These are phyloP conservation scores for Drosophila fungiperda DNA, from an alignment of 2,888 invertebrate species.

Conservation along the genomic window DNA sequence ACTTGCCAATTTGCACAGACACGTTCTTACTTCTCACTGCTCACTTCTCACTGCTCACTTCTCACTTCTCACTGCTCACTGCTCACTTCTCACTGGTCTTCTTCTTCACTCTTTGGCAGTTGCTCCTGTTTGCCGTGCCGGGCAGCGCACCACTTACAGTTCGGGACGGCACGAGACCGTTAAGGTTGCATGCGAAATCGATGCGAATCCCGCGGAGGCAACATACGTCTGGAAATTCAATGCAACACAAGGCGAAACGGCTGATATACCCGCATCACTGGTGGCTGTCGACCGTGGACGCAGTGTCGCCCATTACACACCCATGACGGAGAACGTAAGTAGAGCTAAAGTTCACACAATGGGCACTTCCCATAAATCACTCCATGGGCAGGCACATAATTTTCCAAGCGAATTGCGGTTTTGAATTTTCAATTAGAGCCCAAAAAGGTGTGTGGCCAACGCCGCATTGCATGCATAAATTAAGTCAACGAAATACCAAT, in stretches of 20 bases:
- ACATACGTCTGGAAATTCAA: slow-evolving; percentile 92
- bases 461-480: slow-evolving; percentile 75
- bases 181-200: slow-evolving; percentile 90
- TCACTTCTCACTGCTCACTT: slow-evolving; percentile 1
- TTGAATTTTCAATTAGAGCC: slow-evolving; percentile 80
- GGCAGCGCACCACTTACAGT: slow-evolving; percentile 89
- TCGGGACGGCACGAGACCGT: slow-evolving; percentile 90
- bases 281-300: slow-evolving; percentile 88
- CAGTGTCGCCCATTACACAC: slow-evolving; percentile 89
- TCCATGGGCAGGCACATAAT: slow-evolving; percentile 69
- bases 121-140: slow-evolving; percentile 90
- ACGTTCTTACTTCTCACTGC: slow-evolving; percentile 27
- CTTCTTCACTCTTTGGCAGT: slow-evolving; percentile 85
- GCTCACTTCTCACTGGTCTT: neutral
- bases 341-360: slow-evolving; percentile 12
- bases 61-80: slow-evolving; percentile 11
- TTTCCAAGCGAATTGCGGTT: slow-evolving; percentile 84
- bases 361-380: slow-evolving; percentile 60
- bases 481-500: slow-evolving; percentile 71
- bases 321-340: slow-evolving; percentile 88
- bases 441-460: slow-evolving; percentile 70
- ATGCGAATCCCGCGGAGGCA: slow-evolving; percentile 90
- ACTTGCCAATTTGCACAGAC: slow-evolving; percentile 54
- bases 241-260: slow-evolving; percentile 88
- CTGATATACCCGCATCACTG: slow-evolving; percentile 89